Evolutionary conservation across 2,888 invertebrate species (phyloP).

Genomic region (Flexamia atlantica): DNA sequence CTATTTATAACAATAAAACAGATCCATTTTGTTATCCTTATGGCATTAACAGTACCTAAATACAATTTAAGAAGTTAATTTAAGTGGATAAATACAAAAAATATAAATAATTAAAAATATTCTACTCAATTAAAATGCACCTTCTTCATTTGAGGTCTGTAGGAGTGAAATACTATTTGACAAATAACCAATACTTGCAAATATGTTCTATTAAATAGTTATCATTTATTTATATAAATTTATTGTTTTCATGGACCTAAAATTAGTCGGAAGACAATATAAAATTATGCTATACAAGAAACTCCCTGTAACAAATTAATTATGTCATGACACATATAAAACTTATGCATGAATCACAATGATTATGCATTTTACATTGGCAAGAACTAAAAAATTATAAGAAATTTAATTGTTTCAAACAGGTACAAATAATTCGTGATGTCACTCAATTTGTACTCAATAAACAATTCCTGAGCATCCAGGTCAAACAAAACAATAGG

Average conservation of each 20-base stretch:
- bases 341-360: no score
- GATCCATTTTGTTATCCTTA: conserved; percentile 17
- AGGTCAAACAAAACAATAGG: background rate
- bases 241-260: background rate
- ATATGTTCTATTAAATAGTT: conserved; percentile 16
- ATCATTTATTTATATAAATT: background rate
- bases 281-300: background rate
- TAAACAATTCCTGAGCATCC: background rate
- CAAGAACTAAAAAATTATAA: conserved; percentile 20
- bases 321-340: no score
- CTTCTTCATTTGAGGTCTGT: conserved; percentile 37
- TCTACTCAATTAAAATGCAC: conserved; percentile 53
- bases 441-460: conserved; percentile 41
- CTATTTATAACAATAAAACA: conserved; percentile 57
- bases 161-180: conserved; percentile 2
- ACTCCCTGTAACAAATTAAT: background rate
- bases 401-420: conserved; percentile 23
- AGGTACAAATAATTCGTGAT: conserved; percentile 58
- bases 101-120: conserved; percentile 43
- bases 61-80: conserved; percentile 22
- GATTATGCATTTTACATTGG: background rate
- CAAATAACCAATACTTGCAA: background rate
- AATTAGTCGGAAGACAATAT: background rate
- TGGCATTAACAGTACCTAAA: conserved; percentile 24
- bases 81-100: conserved; percentile 41